Evolutionary conservation across 2,797 vertebrate genomes (phyloP).

Genomic region (Smutsia gigantea): DNA sequence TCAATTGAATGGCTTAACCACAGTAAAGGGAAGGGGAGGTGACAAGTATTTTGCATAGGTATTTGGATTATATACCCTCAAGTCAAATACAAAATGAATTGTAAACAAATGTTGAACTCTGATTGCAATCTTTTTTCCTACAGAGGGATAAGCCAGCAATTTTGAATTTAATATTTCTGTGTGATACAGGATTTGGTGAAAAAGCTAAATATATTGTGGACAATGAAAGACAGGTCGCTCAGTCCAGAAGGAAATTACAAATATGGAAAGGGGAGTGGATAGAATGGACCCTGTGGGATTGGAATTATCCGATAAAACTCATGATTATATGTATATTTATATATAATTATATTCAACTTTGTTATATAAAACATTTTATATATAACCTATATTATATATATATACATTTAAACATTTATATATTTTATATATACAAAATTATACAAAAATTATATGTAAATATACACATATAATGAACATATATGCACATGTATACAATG

Average conservation of each 20-base stretch:
- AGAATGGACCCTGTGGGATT: not conserved
- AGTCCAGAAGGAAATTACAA: conserved; percentile 48
- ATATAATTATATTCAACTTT: no score
- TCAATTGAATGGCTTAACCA: conserved; percentile 27
- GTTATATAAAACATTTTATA: no score
- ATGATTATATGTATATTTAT: not conserved
- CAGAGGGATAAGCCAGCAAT: conserved; percentile 42
- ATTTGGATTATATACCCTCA: conserved; percentile 22
- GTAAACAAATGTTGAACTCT: conserved; percentile 61
- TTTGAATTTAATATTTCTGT: conserved; percentile 66
- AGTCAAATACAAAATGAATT: conserved; percentile 62
- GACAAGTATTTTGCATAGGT: not conserved
- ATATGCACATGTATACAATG: no score
- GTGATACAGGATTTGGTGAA: conserved; percentile 69
- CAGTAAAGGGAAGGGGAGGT: not conserved
- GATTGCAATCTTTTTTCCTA: not conserved
- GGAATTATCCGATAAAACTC: not conserved
- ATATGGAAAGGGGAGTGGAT: not conserved
- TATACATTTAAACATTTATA: no score
- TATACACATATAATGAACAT: no score
- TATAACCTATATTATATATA: no score
- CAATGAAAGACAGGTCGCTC: conserved; percentile 62
- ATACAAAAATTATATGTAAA: no score
- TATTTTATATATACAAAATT: no score
- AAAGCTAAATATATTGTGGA: conserved; percentile 46